phyloP scores from a whole-genome alignment of 2,888 invertebrate species.

The Germaria angustata region DNA sequence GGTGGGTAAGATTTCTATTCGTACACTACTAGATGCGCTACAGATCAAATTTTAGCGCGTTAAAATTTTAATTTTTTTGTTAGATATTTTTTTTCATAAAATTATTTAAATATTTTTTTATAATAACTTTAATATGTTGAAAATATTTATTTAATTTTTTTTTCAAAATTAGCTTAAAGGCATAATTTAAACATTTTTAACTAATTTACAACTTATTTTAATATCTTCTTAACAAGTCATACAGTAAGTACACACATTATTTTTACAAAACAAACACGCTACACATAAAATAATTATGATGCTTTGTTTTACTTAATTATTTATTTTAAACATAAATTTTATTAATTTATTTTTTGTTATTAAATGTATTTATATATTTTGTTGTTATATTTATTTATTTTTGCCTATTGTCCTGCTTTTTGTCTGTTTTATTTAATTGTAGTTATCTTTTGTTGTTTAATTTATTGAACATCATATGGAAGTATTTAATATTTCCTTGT shows the following conservation, averaged over 20 bases:
- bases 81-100: too few relatives aligned
- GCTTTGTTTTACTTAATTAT: not conserved
- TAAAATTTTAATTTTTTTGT: too few relatives aligned
- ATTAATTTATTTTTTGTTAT: constrained; percentile 61
- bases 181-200: not conserved
- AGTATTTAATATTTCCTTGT: constrained; percentile 26
- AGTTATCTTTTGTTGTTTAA: constrained; percentile 26
- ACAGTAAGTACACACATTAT: not conserved
- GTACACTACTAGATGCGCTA: too few relatives aligned
- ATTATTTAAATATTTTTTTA: too few relatives aligned
- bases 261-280: constrained; percentile 19
- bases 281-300: constrained; percentile 6
- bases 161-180: not conserved
- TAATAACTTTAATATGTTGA: too few relatives aligned
- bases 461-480: constrained; percentile 3
- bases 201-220: not conserved
- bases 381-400: constrained; percentile 32
- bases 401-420: constrained; percentile 26
- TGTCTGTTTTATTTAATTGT: constrained; percentile 22
- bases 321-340: constrained; percentile 47
- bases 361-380: constrained; percentile 10
- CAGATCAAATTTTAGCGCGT: too few relatives aligned
- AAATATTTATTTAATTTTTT: not conserved
- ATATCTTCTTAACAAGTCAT: not conserved
- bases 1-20: too few relatives aligned